Percentiles rank a stretch among this genome's conserved stretches.
Evolutionary conservation across 2,113 vertebrate genomes (phyloP).

Genomic region (Pluvianellus socialis): DNA sequence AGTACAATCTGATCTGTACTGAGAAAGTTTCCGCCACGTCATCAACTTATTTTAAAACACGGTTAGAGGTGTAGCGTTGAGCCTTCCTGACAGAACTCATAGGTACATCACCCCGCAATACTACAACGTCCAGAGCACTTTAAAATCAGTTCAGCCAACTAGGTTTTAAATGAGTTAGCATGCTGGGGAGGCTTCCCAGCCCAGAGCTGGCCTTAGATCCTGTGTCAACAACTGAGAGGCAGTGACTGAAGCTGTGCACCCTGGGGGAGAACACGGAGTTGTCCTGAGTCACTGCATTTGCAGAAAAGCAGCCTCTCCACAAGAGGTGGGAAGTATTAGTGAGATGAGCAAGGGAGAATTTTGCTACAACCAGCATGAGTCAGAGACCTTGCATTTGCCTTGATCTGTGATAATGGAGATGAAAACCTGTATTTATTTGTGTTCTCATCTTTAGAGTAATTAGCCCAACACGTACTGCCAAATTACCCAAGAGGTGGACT

Average conservation of each 20-base stretch:
- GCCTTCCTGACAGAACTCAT: not conserved
- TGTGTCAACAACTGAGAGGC: not conserved
- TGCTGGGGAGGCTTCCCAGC: not conserved
- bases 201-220: not conserved
- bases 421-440: constrained; percentile 7
- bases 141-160: not conserved
- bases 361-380: not conserved
- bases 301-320: not conserved
- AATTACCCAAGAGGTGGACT: not conserved
- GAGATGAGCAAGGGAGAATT: constrained; percentile 9
- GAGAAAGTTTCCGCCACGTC: not conserved
- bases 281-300: constrained; percentile 18
- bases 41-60: not conserved
- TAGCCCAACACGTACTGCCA: not conserved
- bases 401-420: constrained; percentile 3
- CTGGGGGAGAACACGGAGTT: not conserved
- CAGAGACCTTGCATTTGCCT: not conserved
- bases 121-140: not conserved
- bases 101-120: not conserved
- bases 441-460: not conserved
- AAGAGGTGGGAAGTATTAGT: not conserved
- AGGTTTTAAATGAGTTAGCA: not conserved
- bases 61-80: not conserved
- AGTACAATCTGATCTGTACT: not conserved
- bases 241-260: not conserved